phyloP scores from a whole-genome alignment of 1,140 invertebrate species.

The Meloidogyne floridensis region DNA sequence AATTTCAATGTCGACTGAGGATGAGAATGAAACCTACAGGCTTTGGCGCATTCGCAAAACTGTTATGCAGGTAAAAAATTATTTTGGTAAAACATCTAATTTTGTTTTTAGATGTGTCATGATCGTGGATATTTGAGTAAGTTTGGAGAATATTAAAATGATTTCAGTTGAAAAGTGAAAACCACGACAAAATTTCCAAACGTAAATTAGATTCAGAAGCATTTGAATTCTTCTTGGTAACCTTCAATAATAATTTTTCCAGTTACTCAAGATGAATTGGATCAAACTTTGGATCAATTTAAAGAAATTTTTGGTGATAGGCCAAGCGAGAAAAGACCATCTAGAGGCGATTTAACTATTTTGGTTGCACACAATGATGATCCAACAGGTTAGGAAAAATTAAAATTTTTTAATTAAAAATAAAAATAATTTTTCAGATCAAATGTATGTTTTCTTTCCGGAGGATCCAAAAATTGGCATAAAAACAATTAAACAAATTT shows the following conservation, averaged over 20 bases:
- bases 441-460: slow-evolving; percentile 99
- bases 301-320: slow-evolving; percentile 97
- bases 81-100: slow-evolving; percentile 27
- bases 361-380: slow-evolving; percentile 98
- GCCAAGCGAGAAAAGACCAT: slow-evolving; percentile 87
- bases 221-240: too few relatives aligned
- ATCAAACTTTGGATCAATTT: slow-evolving; percentile 96
- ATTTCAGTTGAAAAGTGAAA: too few relatives aligned
- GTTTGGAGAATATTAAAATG: neutral
- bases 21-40: slow-evolving; percentile 97
- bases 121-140: slow-evolving; percentile 70
- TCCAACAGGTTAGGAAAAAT: slow-evolving; percentile 76
- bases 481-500: slow-evolving; percentile 97
- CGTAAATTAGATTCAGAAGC: too few relatives aligned
- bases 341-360: slow-evolving; percentile 74
- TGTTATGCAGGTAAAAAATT: slow-evolving; percentile 83
- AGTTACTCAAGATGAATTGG: slow-evolving; percentile 98
- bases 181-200: too few relatives aligned
- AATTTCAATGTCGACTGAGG: slow-evolving; percentile 72
- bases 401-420: neutral
- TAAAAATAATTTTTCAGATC: slow-evolving; percentile 72
- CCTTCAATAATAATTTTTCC: neutral
- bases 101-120: slow-evolving; percentile 70
- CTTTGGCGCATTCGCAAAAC: slow-evolving; percentile 97
- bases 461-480: slow-evolving; percentile 99